Conservation (phyloP, 1,140 invertebrate genomes). For the Anastrepha ludens region DNA sequence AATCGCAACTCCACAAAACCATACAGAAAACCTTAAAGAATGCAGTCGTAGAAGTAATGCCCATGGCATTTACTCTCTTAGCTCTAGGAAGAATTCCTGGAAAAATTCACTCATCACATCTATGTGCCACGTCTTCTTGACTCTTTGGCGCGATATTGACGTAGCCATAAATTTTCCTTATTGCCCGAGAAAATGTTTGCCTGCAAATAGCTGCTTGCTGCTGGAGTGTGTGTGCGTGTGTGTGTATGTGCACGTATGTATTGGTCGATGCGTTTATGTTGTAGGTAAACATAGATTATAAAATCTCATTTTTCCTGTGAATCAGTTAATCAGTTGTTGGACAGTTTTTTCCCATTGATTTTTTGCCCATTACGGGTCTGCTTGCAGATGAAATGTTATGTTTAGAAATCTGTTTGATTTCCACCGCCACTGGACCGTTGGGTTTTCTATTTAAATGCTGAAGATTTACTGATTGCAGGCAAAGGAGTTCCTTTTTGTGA, state of each 20-base stretch:
- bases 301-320: constrained; percentile 23
- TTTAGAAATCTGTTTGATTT: constrained; percentile 17
- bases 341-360: neutral
- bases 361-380: neutral
- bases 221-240: neutral
- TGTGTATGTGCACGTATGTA: neutral
- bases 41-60: constrained; percentile 8
- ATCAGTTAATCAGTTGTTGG: constrained; percentile 30
- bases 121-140: constrained; percentile 38
- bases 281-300: constrained; percentile 16
- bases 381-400: neutral
- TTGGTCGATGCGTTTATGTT: constrained; percentile 26
- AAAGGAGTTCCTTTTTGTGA: neutral
- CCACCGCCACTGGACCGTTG: constrained; percentile 34
- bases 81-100: constrained; percentile 3
- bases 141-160: constrained; percentile 44
- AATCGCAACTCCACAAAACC: neutral
- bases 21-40: neutral
- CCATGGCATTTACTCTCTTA: neutral
- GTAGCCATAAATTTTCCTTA: constrained; percentile 44
- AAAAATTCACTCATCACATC: constrained; percentile 8
- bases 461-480: neutral
- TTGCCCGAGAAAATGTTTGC: constrained; percentile 29
- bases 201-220: neutral
- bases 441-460: neutral